These are phyloP conservation scores for Callocephalon fimbriatum DNA, from an alignment of 2,113 vertebrate genomes.

Conservation along the genomic window DNA sequence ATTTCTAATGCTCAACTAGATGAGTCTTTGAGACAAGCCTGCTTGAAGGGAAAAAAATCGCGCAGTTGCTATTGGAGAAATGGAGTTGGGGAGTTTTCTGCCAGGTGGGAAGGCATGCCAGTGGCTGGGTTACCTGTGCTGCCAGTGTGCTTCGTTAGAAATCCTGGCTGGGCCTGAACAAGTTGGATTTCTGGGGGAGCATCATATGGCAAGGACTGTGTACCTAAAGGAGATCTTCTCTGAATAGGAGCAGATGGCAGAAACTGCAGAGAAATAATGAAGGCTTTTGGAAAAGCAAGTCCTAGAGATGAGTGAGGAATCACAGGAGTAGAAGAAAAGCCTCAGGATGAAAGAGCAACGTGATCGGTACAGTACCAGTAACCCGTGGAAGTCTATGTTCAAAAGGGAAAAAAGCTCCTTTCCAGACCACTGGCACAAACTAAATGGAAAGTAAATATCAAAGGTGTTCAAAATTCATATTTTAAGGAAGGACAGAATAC, in stretches of 20 bases:
- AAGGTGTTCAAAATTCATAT: not conserved
- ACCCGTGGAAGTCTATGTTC: not conserved
- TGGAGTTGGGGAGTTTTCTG: not conserved
- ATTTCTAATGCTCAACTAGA: not conserved
- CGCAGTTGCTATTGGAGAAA: not conserved
- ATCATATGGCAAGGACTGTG: not conserved
- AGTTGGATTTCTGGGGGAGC: not conserved
- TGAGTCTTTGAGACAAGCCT: not conserved
- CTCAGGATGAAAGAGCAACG: not conserved
- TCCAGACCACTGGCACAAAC: not conserved
- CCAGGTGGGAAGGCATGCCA: not conserved
- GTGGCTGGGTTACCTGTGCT: not conserved
- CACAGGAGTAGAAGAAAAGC: not conserved
- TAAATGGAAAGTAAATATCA: not conserved
- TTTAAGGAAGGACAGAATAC: not conserved
- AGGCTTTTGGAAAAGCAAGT: not conserved
- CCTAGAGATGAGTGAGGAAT: not conserved
- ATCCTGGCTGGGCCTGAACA: not conserved
- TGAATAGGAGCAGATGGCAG: not conserved
- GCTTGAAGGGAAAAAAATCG: not conserved
- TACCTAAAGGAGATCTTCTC: not conserved
- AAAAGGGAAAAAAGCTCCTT: not conserved
- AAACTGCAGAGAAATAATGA: not conserved
- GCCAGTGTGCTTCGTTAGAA: not conserved
- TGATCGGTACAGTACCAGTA: not conserved